A percentile compares a stretch with the other conserved stretches of the same genome.
Evolutionary conservation across 2,113 vertebrate species (phyloP).

Genomic region (Zootoca vivipara): DNA sequence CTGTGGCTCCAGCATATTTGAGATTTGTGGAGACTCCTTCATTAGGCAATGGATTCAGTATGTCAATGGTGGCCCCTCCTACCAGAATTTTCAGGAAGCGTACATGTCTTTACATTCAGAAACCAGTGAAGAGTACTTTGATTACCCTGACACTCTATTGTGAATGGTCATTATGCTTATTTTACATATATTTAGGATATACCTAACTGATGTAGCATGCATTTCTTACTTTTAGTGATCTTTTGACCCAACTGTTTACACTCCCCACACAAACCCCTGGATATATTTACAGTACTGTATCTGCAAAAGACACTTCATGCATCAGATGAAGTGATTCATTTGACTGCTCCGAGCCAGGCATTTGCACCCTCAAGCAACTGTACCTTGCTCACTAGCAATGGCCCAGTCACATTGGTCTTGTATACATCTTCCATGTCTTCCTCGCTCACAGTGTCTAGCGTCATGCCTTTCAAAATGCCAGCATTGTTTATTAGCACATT

Average conservation of each 20-base stretch:
- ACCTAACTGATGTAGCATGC: not conserved
- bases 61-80: not conserved
- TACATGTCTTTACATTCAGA: not conserved
- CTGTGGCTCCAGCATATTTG: not conserved
- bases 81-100: not conserved
- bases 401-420: slow-evolving; percentile 58
- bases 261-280: too few species aligned
- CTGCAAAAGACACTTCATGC: not conserved
- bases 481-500: slow-evolving; percentile 66
- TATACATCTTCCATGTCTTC: slow-evolving; percentile 50
- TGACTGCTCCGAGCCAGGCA: too few species aligned
- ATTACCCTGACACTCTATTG: not conserved
- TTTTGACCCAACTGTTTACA: not conserved
- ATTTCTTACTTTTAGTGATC: not conserved
- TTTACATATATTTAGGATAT: not conserved
- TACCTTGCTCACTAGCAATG: slow-evolving; percentile 60
- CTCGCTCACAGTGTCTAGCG: slow-evolving; percentile 7
- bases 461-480: slow-evolving; percentile 10
- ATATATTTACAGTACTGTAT: too few species aligned
- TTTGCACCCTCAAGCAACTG: not conserved
- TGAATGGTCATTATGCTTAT: not conserved
- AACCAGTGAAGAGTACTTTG: not conserved
- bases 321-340: not conserved
- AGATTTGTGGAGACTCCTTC: not conserved
- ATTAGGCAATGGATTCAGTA: not conserved